Evolutionary conservation across 2,888 invertebrate species (phyloP).

Genomic region (Dasysyrphus albostriatus): DNA sequence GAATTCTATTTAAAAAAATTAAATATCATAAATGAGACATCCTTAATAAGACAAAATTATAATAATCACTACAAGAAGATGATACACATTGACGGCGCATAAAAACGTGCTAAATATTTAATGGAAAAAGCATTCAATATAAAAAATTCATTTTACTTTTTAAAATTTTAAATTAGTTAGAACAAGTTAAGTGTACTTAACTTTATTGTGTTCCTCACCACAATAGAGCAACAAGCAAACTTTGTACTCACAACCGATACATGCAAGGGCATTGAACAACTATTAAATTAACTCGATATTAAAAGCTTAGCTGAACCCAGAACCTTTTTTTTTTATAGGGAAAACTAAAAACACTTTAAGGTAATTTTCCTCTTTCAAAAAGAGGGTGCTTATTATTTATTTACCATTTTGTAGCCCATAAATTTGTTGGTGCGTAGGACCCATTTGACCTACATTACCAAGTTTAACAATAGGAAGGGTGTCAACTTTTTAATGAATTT

Average conservation of each 20-base stretch:
- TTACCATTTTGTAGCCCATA: no score
- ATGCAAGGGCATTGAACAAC: neutral
- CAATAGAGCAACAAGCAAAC: neutral
- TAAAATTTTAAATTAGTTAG: conserved; percentile 8
- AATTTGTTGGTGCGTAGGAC: no score
- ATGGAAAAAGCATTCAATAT: neutral
- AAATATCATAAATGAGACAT: neutral
- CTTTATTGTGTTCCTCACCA: neutral
- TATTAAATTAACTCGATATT: neutral
- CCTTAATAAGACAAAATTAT: neutral
- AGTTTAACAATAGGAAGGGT: no score
- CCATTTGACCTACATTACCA: no score
- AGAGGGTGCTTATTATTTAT: no score
- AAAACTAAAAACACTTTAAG: no score
- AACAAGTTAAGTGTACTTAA: neutral
- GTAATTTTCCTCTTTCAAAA: no score
- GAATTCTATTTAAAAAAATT: neutral
- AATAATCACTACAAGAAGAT: neutral
- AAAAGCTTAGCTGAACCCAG: neutral
- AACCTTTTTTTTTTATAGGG: no score
- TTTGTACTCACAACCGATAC: neutral
- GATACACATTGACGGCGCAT: neutral
- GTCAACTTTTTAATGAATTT: no score
- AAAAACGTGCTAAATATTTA: neutral
- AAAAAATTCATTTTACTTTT: neutral